These are phyloP conservation scores for Okamejei kenojei DNA, from an alignment of 2,797 vertebrate genomes.

Conservation along the genomic window DNA sequence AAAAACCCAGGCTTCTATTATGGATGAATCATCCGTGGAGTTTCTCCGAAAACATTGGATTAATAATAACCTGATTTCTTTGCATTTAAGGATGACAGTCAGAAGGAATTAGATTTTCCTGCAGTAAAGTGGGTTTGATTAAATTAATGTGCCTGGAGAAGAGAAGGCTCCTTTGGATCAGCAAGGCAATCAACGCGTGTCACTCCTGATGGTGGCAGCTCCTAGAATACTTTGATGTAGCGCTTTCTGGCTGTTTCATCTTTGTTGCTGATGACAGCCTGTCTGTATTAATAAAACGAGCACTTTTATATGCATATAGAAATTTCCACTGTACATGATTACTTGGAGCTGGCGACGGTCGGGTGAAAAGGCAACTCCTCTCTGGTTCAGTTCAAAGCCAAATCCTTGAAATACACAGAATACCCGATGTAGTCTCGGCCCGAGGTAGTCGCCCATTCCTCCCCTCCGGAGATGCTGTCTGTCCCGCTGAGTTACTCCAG, in stretches of 20 bases:
- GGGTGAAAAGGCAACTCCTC: background rate
- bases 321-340: slow-evolving; percentile 50
- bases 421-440: no score
- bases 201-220: slow-evolving; percentile 39
- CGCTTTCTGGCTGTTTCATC: slow-evolving; percentile 45
- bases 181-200: slow-evolving; percentile 41
- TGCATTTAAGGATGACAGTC: slow-evolving; percentile 57
- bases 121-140: slow-evolving; percentile 59
- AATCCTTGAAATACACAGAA: no score
- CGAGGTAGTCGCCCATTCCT: no score
- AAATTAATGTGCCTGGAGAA: slow-evolving; percentile 60
- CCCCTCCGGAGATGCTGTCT: no score
- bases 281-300: slow-evolving; percentile 55
- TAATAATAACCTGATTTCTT: slow-evolving; percentile 53
- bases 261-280: slow-evolving; percentile 54
- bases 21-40: slow-evolving; percentile 12
- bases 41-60: slow-evolving; percentile 25
- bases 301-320: slow-evolving; percentile 44
- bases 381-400: background rate
- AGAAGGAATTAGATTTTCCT: slow-evolving; percentile 58
- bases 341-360: slow-evolving; percentile 24
- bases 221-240: slow-evolving; percentile 47
- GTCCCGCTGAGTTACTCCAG: no score
- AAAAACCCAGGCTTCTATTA: slow-evolving; percentile 12
- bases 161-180: slow-evolving; percentile 53